phyloP scores from a whole-genome alignment of 2,888 invertebrate species.

The Aleiodes testaceus region DNA sequence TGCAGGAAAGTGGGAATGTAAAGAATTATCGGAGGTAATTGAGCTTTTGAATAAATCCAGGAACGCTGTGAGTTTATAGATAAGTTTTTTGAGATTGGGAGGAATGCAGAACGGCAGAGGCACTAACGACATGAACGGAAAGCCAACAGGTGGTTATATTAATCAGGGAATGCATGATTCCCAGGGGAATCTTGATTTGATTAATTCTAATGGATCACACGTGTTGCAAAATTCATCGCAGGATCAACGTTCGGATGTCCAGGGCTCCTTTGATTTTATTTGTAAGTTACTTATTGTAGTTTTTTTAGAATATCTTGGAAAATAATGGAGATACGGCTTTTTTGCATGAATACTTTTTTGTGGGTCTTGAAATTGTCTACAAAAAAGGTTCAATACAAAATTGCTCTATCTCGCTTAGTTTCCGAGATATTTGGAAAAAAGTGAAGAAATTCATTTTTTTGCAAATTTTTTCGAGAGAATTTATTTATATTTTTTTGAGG shows the following conservation, averaged over 20 bases:
- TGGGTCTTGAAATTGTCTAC: too few relatives aligned
- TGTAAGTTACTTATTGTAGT: slow-evolving; percentile 69
- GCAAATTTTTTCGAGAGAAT: slow-evolving; percentile 19
- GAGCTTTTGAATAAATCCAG: neutral
- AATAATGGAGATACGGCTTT: too few relatives aligned
- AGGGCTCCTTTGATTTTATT: slow-evolving; percentile 78
- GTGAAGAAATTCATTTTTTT: slow-evolving; percentile 26
- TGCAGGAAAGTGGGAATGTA: too few relatives aligned
- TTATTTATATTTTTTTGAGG: too few relatives aligned
- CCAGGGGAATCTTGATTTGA: slow-evolving; percentile 56
- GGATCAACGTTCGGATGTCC: slow-evolving; percentile 72
- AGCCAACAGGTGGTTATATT: slow-evolving; percentile 59
- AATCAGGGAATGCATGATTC: slow-evolving; percentile 64
- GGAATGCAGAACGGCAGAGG: slow-evolving; percentile 60
- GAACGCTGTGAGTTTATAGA: neutral
- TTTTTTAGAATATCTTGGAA: too few relatives aligned
- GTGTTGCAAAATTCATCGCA: slow-evolving; percentile 45
- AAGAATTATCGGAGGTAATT: too few relatives aligned
- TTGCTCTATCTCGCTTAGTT: too few relatives aligned
- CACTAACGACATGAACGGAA: slow-evolving; percentile 52
- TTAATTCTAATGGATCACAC: slow-evolving; percentile 55
- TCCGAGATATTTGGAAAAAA: too few relatives aligned
- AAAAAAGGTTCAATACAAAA: too few relatives aligned
- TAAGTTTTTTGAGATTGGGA: neutral
- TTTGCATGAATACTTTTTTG: too few relatives aligned